Evolutionary conservation across 2,888 invertebrate genomes (phyloP).

Genomic region (Isoperla grammatica): DNA sequence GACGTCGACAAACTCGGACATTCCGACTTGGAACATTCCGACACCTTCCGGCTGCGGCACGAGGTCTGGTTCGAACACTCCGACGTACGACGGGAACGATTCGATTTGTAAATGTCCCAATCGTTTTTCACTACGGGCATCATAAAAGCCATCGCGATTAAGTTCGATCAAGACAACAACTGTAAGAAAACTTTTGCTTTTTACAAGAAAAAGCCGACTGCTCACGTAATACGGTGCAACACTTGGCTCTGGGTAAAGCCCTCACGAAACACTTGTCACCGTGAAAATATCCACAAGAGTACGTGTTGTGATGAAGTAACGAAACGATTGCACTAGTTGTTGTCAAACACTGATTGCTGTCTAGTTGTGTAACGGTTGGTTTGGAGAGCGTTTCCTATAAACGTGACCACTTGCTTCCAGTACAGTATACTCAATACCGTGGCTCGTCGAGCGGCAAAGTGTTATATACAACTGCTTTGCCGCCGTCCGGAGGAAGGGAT

Average conservation of each 20-base stretch:
- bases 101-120: slow-evolving; percentile 86
- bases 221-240: not conserved
- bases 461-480: slow-evolving; percentile 4
- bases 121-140: slow-evolving; percentile 93
- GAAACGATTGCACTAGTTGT: too few species aligned
- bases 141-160: slow-evolving; percentile 79
- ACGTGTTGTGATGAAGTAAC: too few species aligned
- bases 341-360: too few species aligned
- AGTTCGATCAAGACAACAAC: slow-evolving; percentile 21
- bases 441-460: not conserved
- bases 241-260: not conserved
- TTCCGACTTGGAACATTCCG: slow-evolving; percentile 67
- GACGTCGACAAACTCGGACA: slow-evolving; percentile 65
- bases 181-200: not conserved
- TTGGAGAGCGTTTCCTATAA: too few species aligned
- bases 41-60: slow-evolving; percentile 62
- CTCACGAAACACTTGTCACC: too few species aligned
- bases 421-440: slow-evolving; percentile 6
- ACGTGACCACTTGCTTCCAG: too few species aligned
- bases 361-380: too few species aligned
- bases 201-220: not conserved
- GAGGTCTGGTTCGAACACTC: slow-evolving; percentile 61
- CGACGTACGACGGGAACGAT: slow-evolving; percentile 67
- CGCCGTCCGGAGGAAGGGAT: not conserved
- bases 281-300: too few species aligned